Evolutionary conservation across 2,113 vertebrate species (phyloP).

Genomic region (Sapayoa aenigma): DNA sequence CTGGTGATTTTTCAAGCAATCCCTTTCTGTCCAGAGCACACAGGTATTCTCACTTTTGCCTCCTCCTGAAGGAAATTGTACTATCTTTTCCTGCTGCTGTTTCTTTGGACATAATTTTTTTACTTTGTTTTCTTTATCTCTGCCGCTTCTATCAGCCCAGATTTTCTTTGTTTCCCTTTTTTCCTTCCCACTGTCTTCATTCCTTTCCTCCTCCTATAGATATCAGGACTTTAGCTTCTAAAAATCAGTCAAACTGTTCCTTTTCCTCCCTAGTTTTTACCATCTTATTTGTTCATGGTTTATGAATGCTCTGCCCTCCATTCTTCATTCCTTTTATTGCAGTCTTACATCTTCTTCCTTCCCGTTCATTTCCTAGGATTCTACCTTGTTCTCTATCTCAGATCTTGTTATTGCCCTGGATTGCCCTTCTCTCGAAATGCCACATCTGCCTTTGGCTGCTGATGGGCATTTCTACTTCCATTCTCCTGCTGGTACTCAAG

Average conservation of each 20-base stretch:
- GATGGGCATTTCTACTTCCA: neutral
- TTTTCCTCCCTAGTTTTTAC: conserved; percentile 1
- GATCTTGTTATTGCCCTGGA: neutral
- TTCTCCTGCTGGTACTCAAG: neutral
- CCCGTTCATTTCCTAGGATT: neutral
- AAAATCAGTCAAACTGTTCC: neutral
- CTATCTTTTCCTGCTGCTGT: neutral
- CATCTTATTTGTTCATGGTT: neutral
- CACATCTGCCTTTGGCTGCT: neutral
- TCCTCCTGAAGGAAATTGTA: neutral
- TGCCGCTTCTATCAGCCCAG: neutral
- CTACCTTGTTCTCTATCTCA: neutral
- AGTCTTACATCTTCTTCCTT: neutral
- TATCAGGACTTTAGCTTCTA: neutral
- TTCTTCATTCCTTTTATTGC: neutral
- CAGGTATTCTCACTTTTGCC: neutral
- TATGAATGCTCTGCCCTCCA: neutral
- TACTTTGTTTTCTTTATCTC: neutral
- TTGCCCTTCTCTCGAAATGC: neutral
- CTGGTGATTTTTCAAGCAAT: neutral
- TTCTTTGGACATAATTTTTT: neutral
- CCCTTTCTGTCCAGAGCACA: neutral
- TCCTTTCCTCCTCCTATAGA: neutral
- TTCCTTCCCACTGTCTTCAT: neutral
- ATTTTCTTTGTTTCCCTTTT: neutral